Evolutionary conservation across 2,888 invertebrate genomes (phyloP).

Genomic region (Scaptodrosophila latifasciaeformis): DNA sequence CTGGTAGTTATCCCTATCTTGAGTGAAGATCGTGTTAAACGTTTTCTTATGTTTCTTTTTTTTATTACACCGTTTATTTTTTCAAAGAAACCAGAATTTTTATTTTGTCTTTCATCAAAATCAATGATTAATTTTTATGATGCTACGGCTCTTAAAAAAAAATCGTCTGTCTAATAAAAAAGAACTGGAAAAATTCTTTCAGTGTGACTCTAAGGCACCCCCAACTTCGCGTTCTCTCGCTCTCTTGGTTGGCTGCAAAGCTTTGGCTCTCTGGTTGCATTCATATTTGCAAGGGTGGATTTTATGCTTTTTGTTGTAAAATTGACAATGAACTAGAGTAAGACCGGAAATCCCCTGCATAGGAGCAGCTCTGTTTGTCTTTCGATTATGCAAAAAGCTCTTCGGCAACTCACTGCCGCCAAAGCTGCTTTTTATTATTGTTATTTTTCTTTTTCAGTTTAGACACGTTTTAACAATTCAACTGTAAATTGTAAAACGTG

Average conservation of each 20-base stretch:
- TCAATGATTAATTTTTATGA: no score
- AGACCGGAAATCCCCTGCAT: slow-evolving; percentile 48
- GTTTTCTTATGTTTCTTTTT: no score
- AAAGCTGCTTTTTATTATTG: slow-evolving; percentile 1
- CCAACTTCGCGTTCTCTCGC: slow-evolving; percentile 7
- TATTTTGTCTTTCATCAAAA: no score
- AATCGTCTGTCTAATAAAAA: no score
- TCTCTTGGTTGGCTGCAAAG: slow-evolving; percentile 3
- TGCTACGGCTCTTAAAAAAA: no score
- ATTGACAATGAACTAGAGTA: slow-evolving; percentile 56
- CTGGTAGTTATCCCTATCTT: no score
- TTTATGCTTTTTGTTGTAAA: slow-evolving; percentile 19
- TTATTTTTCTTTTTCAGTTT: no score
- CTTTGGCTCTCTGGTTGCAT: slow-evolving; percentile 7
- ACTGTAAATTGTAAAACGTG: slow-evolving; percentile 18
- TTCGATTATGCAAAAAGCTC: slow-evolving; percentile 43
- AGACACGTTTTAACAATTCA: slow-evolving; percentile 47
- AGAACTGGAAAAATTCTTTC: no score
- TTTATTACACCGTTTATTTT: no score
- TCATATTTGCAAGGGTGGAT: background rate
- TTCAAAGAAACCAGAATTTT: no score
- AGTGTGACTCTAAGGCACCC: background rate
- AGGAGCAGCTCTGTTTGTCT: slow-evolving; percentile 17
- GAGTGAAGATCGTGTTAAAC: no score
- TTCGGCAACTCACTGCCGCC: slow-evolving; percentile 6